Base-by-base conservation (phyloP, 2,888 invertebrate species). In the Cordylochernes scorpioides region DNA sequence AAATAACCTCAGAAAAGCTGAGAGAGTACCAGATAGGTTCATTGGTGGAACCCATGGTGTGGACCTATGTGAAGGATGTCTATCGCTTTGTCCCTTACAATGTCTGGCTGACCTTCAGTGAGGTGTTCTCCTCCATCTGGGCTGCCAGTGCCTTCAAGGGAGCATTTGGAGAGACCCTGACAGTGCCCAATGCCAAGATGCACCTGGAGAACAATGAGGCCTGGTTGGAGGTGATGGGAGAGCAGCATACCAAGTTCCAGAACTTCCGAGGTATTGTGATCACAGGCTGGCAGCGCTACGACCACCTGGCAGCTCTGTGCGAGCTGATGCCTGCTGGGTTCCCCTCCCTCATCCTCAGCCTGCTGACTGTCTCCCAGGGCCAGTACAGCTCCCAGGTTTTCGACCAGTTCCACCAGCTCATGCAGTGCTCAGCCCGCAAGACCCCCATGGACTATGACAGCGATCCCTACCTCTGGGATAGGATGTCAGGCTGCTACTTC, bases 21-120 rank as follows among this genome's bases (percentile, higher is more conserved):
- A 55, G 64, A 31, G 62, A 64, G 35, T 39, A 29, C 22, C 32
- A 63, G 24, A 55, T 73, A 10, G 67, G 68, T 1, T 54, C 58
- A 17, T 53, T 68, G 21, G 70, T 73, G 1, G 71, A 73, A 45
- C 70, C 71, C 1, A 71, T 73, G 71, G 64, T 73, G 15, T 74
- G 74, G 73, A 69, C 71, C 3, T 74, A 74, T 46, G 67, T 67
- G 7, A 67, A 65, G 44, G 68, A 69, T 29, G 63, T 69, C 29
- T 68, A 68, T 45, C 52, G 58, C 17, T 46, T 43, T 21, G 40
- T 45, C 9, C 49, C 52, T 3, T 42, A 46, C 17, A 52, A 53
- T 28, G 56, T 66, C 6, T 71, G 69, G 69, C 63, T 68, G 42
- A 65, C 64, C 40, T 70, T 67, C 41, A 60, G 65, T 0, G 57